Base-by-base conservation (phyloP, 2,113 vertebrate genomes). In the Eleginops maclovinus region DNA sequence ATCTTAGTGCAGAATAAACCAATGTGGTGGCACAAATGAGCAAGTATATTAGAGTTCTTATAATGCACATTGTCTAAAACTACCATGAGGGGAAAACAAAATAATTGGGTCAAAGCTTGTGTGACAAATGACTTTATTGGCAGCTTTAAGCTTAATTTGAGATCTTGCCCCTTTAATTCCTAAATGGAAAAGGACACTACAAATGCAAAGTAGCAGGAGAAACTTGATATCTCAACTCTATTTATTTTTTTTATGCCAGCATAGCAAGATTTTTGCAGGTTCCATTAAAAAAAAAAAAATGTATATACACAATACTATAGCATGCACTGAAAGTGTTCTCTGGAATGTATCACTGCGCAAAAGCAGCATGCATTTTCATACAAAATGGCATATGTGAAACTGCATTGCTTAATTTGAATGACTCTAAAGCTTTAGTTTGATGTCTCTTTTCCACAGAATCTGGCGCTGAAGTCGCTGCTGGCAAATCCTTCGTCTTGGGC, bases 401-500 rank as follows among this genome's bases (percentile, higher is more conserved):
- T 13, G 11, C 31, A n/a, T 4, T 58, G 13, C 9, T 36, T 55
- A 26, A 58, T 14, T 63, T 63, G 15, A 12, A 47, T 11, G 24
- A 2, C 12, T n/a, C 12, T n/a, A 41, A 43, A 47, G 0, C 7
- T 21, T 15, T 59, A 43, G 2, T 70, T 9, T 53, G 4, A 24
- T 1, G 0, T 17, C 5, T 22, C 1, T 36, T 36, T 54, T 0
- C 11, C 66, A 22, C 69, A 95, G 94, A 2, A 2, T 77, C 41
- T 2, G 91, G 93, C 28, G 68, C 78, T 2, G 44, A 62, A 46
- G 56, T 92, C 24, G 22, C 19, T 6, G 47, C 14, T 1, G 0
- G 26, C 7, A 49, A 65, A 21, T 41, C 11, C 17, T 89, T 84
- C 78, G 65, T 11, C 2, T 12, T 94, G 67, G 92, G 93, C 14